Base-by-base conservation (phyloP, 2,888 invertebrate genomes). In the Nemotelus nigrinus region DNA sequence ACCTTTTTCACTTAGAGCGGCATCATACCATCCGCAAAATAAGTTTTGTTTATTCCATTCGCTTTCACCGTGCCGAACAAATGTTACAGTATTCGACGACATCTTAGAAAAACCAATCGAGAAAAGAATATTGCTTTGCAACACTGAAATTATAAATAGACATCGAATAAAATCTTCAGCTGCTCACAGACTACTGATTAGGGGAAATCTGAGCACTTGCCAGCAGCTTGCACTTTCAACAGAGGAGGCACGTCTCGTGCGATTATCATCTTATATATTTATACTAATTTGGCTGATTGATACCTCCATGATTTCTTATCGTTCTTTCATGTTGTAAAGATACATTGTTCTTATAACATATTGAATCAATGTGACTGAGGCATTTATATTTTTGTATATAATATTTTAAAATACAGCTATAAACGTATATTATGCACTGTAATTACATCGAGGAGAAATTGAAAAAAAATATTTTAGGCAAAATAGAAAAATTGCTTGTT, bases 21-120 rank as follows among this genome's bases (percentile, higher is more conserved):
- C 92, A 83, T 93, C 93, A 82, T 88, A 92, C 93, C 93, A 93
- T 55, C 93, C 93, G 82, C 93, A 93, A 83, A 93, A 93, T 60
- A 91, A 88, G 86, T 93, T 93, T 83, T 90, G 90, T 85, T 92
- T 90, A 83, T 93, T 93, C 91, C 93, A 93, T 85, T 92, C 92
- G 84, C 92, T 93, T 88, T 93, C 93, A 76, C 93, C 93, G 82
- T 93, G 93, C 79, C 93, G 90, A 79, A 93, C 89, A 75, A 86
- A 81, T 63, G 85, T 83, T 65, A 86, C 90, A 82, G 89, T 90
- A 83, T 82, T 82, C 2, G 82, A 82, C 78, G 82, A 82, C 83
- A 82, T 79, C 8, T 63, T 64, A 53, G 25, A 25, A 25, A 25
- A 53, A 53, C 10, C 7, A 6, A 10, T 53, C 53, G 7, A 53